Conservation (phyloP, 2,888 invertebrate genomes). For the Acleris holmiana region DNA sequence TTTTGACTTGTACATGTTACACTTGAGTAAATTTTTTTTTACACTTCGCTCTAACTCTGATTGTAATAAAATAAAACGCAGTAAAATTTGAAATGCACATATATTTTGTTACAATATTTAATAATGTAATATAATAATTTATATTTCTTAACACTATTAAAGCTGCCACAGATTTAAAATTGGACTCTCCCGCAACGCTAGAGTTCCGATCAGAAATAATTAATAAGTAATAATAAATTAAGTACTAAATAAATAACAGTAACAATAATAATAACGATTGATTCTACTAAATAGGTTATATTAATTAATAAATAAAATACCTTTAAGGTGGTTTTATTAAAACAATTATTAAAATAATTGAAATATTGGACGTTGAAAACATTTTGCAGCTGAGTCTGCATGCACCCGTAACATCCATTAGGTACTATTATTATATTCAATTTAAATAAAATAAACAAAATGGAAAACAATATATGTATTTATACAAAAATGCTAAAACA, state of each 20-base stretch:
- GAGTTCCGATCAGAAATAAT: constrained; percentile 48
- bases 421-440: too few species aligned
- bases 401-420: too few species aligned
- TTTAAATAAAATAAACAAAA: too few species aligned
- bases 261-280: constrained; percentile 4
- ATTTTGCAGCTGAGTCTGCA: too few species aligned
- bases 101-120: constrained; percentile 72
- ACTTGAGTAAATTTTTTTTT: too few species aligned
- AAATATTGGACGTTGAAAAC: too few species aligned
- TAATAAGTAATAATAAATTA: constrained; percentile 39
- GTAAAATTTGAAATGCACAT: constrained; percentile 71
- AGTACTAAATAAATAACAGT: constrained; percentile 31
- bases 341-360: too few species aligned
- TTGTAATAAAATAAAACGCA: constrained; percentile 18
- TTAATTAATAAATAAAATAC: too few species aligned
- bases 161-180: constrained; percentile 76
- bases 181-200: constrained; percentile 67
- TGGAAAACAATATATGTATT: too few species aligned
- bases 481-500: too few species aligned
- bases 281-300: neutral
- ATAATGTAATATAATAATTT: constrained; percentile 64
- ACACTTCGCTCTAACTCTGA: neutral
- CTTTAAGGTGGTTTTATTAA: too few species aligned
- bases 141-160: constrained; percentile 77
- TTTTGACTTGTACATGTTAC: too few species aligned